Conservation (phyloP, 2,888 invertebrate species). For the Trissolcus japonicus region DNA sequence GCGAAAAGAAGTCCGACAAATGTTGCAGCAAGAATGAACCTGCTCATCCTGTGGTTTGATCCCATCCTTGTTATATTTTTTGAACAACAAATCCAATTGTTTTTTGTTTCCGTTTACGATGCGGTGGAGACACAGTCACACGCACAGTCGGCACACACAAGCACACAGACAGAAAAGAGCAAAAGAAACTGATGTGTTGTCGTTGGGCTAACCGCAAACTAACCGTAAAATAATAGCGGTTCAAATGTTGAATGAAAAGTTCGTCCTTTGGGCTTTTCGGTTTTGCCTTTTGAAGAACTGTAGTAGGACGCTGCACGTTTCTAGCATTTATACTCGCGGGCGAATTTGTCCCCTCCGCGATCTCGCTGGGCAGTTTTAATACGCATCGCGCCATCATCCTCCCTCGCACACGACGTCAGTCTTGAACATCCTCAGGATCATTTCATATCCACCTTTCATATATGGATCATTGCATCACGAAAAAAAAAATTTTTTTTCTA, state of each 20-base stretch:
- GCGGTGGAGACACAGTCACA: background rate
- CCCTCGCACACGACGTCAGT: conserved; percentile 63
- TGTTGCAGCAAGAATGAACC: no score
- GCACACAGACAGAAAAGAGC: no score
- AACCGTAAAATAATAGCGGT: background rate
- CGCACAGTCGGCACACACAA: no score
- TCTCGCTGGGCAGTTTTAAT: conserved; percentile 29
- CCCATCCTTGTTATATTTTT: no score
- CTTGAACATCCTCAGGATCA: conserved; percentile 52
- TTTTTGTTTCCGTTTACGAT: no score
- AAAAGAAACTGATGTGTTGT: no score
- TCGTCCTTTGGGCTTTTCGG: conserved; percentile 60
- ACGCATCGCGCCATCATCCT: conserved; percentile 60
- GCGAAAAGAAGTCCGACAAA: no score
- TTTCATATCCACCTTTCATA: background rate
- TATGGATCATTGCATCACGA: no score
- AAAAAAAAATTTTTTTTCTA: no score
- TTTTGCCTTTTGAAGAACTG: conserved; percentile 73
- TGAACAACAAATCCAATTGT: no score
- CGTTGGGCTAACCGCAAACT: background rate
- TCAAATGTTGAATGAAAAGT: conserved; percentile 6
- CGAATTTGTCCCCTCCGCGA: conserved; percentile 62
- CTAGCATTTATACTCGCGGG: conserved; percentile 72
- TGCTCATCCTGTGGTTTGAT: no score
- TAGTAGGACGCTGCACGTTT: conserved; percentile 69